Base-by-base conservation (phyloP, 2,797 vertebrate genomes). In the Trematomus bernacchii region DNA sequence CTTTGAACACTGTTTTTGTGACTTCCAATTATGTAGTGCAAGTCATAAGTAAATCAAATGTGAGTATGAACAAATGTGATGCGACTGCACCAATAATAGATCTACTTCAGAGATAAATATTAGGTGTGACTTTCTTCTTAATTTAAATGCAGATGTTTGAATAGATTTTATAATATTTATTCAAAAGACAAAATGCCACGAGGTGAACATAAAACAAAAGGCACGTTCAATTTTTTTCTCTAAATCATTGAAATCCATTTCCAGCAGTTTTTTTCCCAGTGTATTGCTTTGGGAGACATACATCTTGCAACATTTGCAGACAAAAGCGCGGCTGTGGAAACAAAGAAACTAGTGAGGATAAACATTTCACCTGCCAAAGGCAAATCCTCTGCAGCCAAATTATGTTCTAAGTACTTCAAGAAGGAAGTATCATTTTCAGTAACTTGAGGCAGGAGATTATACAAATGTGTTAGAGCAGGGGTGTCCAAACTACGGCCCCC, bases 321-420 rank as follows among this genome's bases (percentile, higher is more conserved):
- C 12, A 62, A 37, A 46, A 8, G 16, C 14, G 43, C 4, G 19
- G 27, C 55, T 19, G 15, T n/a, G 61, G 27, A 6, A 33, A 66
- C 43, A 18, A 30, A 51, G 13, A n/a, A 30, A 30, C 16, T 18
- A 75, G 37, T 50, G 3, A 52, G 5, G 19, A 2, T 43, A 52
- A 66, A 58, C 18, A 18, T 30, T 37, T 60, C 2, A 13, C 14
- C 50, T 19, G 27, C 33, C 19, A 50, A 66, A 51, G 11, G 42
- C 23, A 73, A 79, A 59, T 59, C 1, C 18, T 47, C 40, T 52
- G 15, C 63, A 18, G 48, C 19, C 12, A 50, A 60, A 54, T 53
- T 3, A 27, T 27, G 9, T 44, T 55, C 6, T 40, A 2, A 13
- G 59, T 33, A 55, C 15, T 71, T 14, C 5, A n/a, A 54, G 57